Base-by-base conservation (phyloP, 2,113 vertebrate genomes). In the Propithecus coquereli region DNA sequence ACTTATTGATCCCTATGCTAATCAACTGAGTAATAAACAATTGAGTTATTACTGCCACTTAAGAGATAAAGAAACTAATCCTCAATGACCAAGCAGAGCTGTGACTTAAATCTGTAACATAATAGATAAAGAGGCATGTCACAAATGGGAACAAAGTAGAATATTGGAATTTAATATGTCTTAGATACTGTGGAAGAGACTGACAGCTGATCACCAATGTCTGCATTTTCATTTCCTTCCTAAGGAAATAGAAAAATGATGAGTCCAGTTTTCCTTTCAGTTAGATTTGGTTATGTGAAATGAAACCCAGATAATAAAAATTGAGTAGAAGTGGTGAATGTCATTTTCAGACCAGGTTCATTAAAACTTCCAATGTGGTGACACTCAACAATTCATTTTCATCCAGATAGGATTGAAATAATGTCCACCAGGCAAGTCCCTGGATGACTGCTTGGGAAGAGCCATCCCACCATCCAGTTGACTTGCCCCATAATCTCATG, bases 361-460 rank as follows among this genome's bases (percentile, higher is more conserved):
- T 57, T 27, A 37, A 50, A 37, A 22, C 14, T 18, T 76, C 22
- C 9, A 4, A 47, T 13, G 4, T 23, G 43, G 3, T 32, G 47
- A 85, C 27, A 16, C 50, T 25, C 77, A 3, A 68, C 11, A 76
- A 0, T 9, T 37, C 1, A 34, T 37, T 17, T 94, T 43, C 32
- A 37, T 23, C 40, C 37, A 47, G 10, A 8, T 43, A 57, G 74
- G 90, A 80, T 3, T 45, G 37, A 70, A 87, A 47, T 25, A 37
- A 73, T 10, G 1, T 50, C 23, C 13, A 68, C 4, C 0, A 2
- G 25, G 3, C 20, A 34, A 12, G 6, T 73, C 27, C 79, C 12
- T 18, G 10, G 50, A 23, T 20, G 18, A 54, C 23, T 27, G 3
- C n/a, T 3, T 32, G 8, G 34, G 63, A 66, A 11, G 2, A 12